Percentiles rank a stretch among this genome's conserved stretches.
phyloP scores from a whole-genome alignment of 1,140 invertebrate species.

The Caenorhabditis tropicalis region DNA sequence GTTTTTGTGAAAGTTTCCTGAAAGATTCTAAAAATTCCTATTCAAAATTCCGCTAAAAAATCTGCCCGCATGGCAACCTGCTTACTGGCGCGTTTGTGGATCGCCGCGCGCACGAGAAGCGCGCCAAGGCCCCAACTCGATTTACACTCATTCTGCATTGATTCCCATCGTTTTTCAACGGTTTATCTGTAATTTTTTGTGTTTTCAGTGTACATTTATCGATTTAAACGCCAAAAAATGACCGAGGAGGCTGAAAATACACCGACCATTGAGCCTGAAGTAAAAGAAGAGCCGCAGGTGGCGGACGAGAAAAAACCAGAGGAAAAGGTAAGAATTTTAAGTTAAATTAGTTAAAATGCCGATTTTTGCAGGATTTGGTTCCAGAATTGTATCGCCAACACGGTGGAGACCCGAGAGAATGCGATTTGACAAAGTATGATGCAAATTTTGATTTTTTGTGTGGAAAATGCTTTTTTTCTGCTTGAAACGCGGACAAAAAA shows the following conservation, averaged over 20 bases:
- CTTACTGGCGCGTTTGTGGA: background rate
- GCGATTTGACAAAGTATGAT: background rate
- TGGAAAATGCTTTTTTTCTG: background rate
- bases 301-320: background rate
- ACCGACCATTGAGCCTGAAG: background rate
- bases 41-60: too few relatives aligned
- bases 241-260: background rate
- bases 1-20: too few relatives aligned
- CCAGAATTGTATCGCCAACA: background rate
- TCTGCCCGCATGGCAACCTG: background rate
- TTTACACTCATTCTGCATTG: too few relatives aligned
- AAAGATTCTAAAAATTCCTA: too few relatives aligned
- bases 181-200: too few relatives aligned
- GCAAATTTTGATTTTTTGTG: background rate
- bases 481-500: background rate
- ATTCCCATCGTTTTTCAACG: too few relatives aligned
- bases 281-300: background rate
- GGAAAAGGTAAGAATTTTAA: background rate
- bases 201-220: too few relatives aligned
- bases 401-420: background rate
- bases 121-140: too few relatives aligned
- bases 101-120: constrained; percentile 1
- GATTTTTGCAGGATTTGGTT: background rate
- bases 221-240: too few relatives aligned
- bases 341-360: background rate